Conservation (phyloP, 2,888 invertebrate species). For the Acrocyrtus sp. region DNA sequence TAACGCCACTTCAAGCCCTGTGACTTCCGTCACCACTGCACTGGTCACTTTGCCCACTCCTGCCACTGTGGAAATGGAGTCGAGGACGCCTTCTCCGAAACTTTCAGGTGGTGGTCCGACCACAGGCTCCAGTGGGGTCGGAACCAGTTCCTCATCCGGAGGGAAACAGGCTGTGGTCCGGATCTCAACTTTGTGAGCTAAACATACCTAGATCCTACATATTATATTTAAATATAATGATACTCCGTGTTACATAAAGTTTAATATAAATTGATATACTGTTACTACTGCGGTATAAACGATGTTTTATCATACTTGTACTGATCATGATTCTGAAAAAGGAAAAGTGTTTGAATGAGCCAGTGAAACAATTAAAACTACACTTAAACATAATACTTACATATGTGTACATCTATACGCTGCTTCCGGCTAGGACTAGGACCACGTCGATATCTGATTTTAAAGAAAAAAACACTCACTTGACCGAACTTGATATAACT, state of each 20-base stretch:
- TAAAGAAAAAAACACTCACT: background rate
- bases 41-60: constrained; percentile 63
- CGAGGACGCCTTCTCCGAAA: constrained; percentile 61
- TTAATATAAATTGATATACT: no score
- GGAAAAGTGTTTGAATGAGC: no score
- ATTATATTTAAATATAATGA: background rate
- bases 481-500: background rate
- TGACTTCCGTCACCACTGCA: constrained; percentile 63
- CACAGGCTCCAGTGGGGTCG: constrained; percentile 27
- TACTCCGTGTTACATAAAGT: background rate
- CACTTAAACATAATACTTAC: background rate
- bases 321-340: no score
- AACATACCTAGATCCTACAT: constrained; percentile 26
- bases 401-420: no score
- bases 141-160: constrained; percentile 38
- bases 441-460: background rate
- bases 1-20: constrained; percentile 60
- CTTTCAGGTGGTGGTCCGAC: constrained; percentile 34
- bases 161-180: constrained; percentile 61
- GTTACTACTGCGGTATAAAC: no score
- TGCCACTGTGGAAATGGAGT: constrained; percentile 62
- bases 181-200: constrained; percentile 63
- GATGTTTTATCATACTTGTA: no score
- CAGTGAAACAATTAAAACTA: background rate
- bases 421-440: background rate